Conservation (phyloP, 1,140 invertebrate species). For the Lepidurus couesii region DNA sequence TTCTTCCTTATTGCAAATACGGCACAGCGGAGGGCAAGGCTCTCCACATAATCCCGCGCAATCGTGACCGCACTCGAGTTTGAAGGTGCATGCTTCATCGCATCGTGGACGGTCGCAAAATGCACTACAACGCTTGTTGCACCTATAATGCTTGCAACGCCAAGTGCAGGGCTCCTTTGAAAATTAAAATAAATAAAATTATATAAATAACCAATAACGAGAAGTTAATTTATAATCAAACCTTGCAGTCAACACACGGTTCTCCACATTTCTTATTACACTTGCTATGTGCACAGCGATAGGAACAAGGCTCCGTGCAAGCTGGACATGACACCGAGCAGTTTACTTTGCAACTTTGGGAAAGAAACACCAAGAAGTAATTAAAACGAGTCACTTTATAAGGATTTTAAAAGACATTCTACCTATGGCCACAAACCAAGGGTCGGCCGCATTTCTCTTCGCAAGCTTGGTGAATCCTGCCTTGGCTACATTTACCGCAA, state of each 20-base stretch:
- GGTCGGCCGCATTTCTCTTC: slow-evolving; percentile 51
- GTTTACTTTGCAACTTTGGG: slow-evolving; percentile 50
- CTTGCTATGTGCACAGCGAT: slow-evolving; percentile 50
- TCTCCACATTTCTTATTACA: slow-evolving; percentile 40
- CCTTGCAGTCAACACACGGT: slow-evolving; percentile 54
- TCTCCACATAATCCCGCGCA: slow-evolving; percentile 66
- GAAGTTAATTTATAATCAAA: slow-evolving; percentile 40
- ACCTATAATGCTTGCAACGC: slow-evolving; percentile 51
- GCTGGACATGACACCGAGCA: slow-evolving; percentile 58
- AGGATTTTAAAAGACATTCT: slow-evolving; percentile 34
- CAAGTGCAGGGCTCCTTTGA: slow-evolving; percentile 41
- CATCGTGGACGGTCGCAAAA: slow-evolving; percentile 52
- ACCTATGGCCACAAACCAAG: slow-evolving; percentile 60
- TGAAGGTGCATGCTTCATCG: slow-evolving; percentile 47
- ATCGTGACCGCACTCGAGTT: slow-evolving; percentile 52
- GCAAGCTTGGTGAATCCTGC: slow-evolving; percentile 58
- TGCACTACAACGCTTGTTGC: slow-evolving; percentile 52
- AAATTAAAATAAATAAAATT: neutral
- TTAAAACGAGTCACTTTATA: slow-evolving; percentile 15
- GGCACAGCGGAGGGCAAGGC: slow-evolving; percentile 49
- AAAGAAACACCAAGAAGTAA: neutral
- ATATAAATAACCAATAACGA: neutral
- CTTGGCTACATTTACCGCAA: slow-evolving; percentile 55
- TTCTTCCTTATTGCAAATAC: slow-evolving; percentile 48
- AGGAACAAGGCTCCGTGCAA: slow-evolving; percentile 53